These are phyloP conservation scores for Coronaproctus castanopsis DNA, from an alignment of 2,888 invertebrate genomes.

Conservation along the genomic window DNA sequence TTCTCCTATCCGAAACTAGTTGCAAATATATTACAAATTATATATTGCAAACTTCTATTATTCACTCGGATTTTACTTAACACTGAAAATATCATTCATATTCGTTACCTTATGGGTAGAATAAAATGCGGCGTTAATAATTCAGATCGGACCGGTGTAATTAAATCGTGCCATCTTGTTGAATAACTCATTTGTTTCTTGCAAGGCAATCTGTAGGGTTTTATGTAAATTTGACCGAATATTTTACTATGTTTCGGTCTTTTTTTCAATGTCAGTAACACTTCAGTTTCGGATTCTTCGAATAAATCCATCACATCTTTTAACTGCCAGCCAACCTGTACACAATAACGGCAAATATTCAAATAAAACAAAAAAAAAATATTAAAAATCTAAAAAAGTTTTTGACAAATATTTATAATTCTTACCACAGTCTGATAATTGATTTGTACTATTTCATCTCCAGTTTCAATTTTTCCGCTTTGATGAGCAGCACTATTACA, in stretches of 20 bases:
- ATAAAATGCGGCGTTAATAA: slow-evolving; percentile 32
- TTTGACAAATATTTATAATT: not conserved
- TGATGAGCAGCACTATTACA: slow-evolving; percentile 81
- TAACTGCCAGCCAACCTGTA: slow-evolving; percentile 61
- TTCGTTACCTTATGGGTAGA: not conserved
- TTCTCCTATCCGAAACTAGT: too few relatives aligned
- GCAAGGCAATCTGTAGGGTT: slow-evolving; percentile 50
- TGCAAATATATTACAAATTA: too few relatives aligned
- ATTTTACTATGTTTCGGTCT: slow-evolving; percentile 61
- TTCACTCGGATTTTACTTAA: too few relatives aligned
- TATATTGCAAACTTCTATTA: too few relatives aligned
- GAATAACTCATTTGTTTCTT: slow-evolving; percentile 38
- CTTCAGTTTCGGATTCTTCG: slow-evolving; percentile 58
- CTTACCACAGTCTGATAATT: slow-evolving; percentile 35
- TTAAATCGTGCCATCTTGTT: slow-evolving; percentile 42
- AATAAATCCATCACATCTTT: slow-evolving; percentile 52
- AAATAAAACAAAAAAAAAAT: not conserved
- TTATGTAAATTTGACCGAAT: slow-evolving; percentile 50
- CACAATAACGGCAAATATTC: not conserved
- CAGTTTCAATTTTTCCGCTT: slow-evolving; percentile 78
- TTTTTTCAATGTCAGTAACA: slow-evolving; percentile 60
- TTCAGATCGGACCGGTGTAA: slow-evolving; percentile 43
- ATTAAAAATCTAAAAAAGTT: not conserved
- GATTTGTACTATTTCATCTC: slow-evolving; percentile 90
- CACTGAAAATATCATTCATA: too few relatives aligned